A percentile compares a stretch with the other conserved stretches of the same genome.
Evolutionary conservation across 2,113 vertebrate species (phyloP).

Genomic region (Eclectus roratus): DNA sequence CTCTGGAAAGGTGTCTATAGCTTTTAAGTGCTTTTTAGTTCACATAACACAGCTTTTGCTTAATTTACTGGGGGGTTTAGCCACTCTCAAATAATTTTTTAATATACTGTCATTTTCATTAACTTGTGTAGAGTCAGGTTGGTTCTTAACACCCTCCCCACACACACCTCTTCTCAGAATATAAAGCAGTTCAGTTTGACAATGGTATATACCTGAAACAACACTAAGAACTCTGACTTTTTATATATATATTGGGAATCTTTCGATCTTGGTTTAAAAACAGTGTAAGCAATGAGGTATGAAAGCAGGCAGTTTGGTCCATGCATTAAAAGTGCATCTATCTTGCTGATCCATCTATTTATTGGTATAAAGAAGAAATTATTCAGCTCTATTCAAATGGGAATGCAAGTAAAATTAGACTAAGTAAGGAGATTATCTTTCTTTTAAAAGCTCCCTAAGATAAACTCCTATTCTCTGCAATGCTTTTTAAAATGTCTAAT

Average conservation of each 20-base stretch:
- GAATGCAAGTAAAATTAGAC: neutral
- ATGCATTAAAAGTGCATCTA: neutral
- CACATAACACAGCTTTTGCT: neutral
- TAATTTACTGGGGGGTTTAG: neutral
- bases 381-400: neutral
- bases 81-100: neutral
- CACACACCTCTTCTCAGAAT: neutral
- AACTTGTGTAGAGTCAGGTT: neutral
- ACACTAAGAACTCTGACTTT: neutral
- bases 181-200: neutral
- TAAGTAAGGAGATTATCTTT: neutral
- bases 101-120: neutral
- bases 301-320: neutral
- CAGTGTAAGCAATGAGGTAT: neutral
- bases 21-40: slow-evolving; percentile 29
- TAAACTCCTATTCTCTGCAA: neutral
- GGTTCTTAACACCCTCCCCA: neutral
- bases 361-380: neutral
- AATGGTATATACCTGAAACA: neutral
- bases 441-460: neutral
- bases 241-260: neutral
- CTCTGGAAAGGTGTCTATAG: neutral
- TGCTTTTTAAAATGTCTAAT: neutral
- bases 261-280: neutral
- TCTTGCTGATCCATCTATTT: neutral